A percentile compares a stretch with the other conserved stretches of the same genome.
These are phyloP conservation scores for Linepithema humile DNA, from an alignment of 1,140 invertebrate species.

Conservation along the genomic window DNA sequence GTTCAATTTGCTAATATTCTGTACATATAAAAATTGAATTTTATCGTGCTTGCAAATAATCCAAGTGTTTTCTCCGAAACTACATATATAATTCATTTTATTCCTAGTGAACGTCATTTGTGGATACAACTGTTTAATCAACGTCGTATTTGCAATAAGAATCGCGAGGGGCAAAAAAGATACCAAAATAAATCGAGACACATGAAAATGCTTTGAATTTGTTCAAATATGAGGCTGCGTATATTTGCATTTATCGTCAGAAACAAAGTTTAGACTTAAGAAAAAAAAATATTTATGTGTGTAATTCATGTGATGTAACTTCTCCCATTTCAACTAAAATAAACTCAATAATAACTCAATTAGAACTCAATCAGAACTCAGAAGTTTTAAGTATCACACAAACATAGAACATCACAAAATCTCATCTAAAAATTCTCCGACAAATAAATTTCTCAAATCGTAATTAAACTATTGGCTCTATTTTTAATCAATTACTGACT, in stretches of 20 bases:
- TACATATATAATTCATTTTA: not conserved
- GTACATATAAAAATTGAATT: not conserved
- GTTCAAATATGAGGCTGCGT: constrained; percentile 10
- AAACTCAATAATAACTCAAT: no score
- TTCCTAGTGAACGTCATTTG: not conserved
- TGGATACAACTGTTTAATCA: constrained; percentile 11
- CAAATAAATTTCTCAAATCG: not conserved
- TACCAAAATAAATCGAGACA: not conserved
- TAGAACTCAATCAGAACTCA: no score
- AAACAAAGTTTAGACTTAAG: not conserved
- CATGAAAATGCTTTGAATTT: not conserved
- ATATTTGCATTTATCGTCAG: not conserved
- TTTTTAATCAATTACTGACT: no score
- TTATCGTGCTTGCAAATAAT: not conserved
- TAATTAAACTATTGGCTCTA: no score
- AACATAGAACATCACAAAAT: not conserved
- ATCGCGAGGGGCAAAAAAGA: not conserved
- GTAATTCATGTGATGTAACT: not conserved
- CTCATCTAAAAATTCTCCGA: not conserved
- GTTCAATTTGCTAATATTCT: no score
- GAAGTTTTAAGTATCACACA: not conserved
- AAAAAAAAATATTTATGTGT: not conserved
- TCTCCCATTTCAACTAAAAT: not conserved
- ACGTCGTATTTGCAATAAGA: not conserved
- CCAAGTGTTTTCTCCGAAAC: not conserved